phyloP scores from a whole-genome alignment of 2,888 invertebrate species.

The Chesias legatella region DNA sequence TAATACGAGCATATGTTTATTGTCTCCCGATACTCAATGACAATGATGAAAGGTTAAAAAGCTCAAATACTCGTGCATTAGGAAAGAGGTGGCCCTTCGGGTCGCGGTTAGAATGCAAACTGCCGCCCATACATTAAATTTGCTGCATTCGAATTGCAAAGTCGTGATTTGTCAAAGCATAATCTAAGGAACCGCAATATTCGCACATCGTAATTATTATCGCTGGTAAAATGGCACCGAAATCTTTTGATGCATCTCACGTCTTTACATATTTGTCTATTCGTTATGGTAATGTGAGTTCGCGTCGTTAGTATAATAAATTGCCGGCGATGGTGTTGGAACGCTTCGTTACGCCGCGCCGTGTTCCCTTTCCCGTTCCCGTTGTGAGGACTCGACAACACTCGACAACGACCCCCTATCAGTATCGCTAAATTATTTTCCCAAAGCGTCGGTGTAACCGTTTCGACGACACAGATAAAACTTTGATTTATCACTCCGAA shows the following conservation, averaged over 20 bases:
- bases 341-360: slow-evolving; percentile 7
- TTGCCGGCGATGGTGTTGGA: slow-evolving; percentile 23
- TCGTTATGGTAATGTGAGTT: slow-evolving; percentile 18
- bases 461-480: slow-evolving; percentile 67
- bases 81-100: slow-evolving; percentile 78
- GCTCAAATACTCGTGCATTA: slow-evolving; percentile 80
- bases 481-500: slow-evolving; percentile 75
- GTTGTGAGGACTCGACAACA: slow-evolving; percentile 30
- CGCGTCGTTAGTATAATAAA: slow-evolving; percentile 12
- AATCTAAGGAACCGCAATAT: slow-evolving; percentile 78
- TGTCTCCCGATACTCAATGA: slow-evolving; percentile 72
- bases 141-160: slow-evolving; percentile 79
- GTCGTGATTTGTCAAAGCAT: slow-evolving; percentile 81
- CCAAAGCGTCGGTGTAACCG: slow-evolving; percentile 63
- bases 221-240: slow-evolving; percentile 73
- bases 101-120: slow-evolving; percentile 80
- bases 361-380: slow-evolving; percentile 28
- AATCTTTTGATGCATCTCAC: slow-evolving; percentile 46
- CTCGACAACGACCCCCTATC: too few relatives aligned
- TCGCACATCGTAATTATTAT: slow-evolving; percentile 81
- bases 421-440: slow-evolving; percentile 69
- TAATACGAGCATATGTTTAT: slow-evolving; percentile 69
- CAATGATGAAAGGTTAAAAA: slow-evolving; percentile 79
- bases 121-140: slow-evolving; percentile 81
- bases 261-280: slow-evolving; percentile 24